Evolutionary conservation across 1,140 invertebrate species (phyloP), one percentile per base, ranked within the genome.

Genomic region (Lucilia sericata): DNA sequence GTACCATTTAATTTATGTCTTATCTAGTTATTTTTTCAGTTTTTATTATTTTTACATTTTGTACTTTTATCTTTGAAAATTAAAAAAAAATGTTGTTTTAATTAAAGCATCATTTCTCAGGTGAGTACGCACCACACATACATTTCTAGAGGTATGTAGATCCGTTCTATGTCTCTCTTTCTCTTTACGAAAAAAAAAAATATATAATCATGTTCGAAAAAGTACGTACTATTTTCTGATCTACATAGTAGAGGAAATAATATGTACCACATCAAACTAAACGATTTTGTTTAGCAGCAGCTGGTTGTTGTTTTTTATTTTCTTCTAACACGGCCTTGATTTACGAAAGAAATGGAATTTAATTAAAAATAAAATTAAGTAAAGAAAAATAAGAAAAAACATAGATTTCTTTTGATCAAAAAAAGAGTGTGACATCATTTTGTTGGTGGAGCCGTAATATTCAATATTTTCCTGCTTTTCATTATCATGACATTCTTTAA

Each of bases 31-130:
- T 70, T 70, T 70, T 21, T 21, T 70, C 10, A 21, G n/a, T 21
- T 70, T 70, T 70, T 25, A 19, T 21, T 25, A 21, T 60, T 60
- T 60, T 60, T 60, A 70, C 21, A 70, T 21, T 70, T 70, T 70
- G 65, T 70, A 70, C 65, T 70, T 70, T 55, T 70, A 70, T 70
- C 65, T 70, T 19, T 21, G 65, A 70, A 70, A 42, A 42, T 42
- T 8, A 42, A 42, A 42, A 42, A 42, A 60, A 60, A 13, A 19
- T 51, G 42, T 49, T 80, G 42, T 25, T 49, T 80, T 80, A 80
- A 80, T 80, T 47, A 80, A 80, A 80, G 42, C 76, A 80, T 80
- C 76, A 80, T 21, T 49, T 49, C 76, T 17, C n/a, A 80, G 76
- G 76, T 80, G 76, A 30, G 42, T 21, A 70, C 65, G 65, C 65